Evolutionary conservation across 2,113 vertebrate species (phyloP), one percentile per base, ranked within the genome.

Genomic region (Vidua chalybeata): DNA sequence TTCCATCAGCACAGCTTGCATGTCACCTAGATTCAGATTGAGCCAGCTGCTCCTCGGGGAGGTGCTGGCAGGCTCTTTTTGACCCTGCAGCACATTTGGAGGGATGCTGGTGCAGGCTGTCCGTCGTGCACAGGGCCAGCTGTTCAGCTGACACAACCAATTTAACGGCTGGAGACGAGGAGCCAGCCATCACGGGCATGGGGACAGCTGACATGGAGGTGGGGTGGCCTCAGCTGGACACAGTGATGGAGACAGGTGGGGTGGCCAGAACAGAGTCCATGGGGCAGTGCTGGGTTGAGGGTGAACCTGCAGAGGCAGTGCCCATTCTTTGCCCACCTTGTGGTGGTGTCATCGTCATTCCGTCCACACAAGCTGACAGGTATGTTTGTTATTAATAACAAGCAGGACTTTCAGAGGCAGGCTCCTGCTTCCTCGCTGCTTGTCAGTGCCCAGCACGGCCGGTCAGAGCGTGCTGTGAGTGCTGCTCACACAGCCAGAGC

Each of bases 401-500:
- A 86, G 86, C 35, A 31, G 28, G 30, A 21, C 37, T 90, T 90
- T 77, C 0, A 0, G 76, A 88, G 76, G 68, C 68, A 46, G 77
- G 37, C 30, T 24, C 48, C 4, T 59, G 80, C 48, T 64, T 82
- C 49, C 66, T 92, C 1, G 0, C 55, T 59, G 76, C 61, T 68
- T 73, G 84, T 84, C 46, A 13, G 67, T 3, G 5, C 84, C 51
- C 67, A 84, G 63, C 13, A 9, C 28, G 51, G 85, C 80, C 5
- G 18, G 67, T 84, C 74, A 55, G 88, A 87, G 49, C 14, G 1
- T 37, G 46, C 68, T 67, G 90, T 51, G 67, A 95, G 87, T 2
- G 4, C 59, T 46, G 43, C 67, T 91, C 15, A 20, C 72, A 67
- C 90, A 96, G 92, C n/a, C 75, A 69, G 94, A 93, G 94, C 92